Evolutionary conservation across 2,113 vertebrate genomes (phyloP).

Genomic region (Caranx melampygus): DNA sequence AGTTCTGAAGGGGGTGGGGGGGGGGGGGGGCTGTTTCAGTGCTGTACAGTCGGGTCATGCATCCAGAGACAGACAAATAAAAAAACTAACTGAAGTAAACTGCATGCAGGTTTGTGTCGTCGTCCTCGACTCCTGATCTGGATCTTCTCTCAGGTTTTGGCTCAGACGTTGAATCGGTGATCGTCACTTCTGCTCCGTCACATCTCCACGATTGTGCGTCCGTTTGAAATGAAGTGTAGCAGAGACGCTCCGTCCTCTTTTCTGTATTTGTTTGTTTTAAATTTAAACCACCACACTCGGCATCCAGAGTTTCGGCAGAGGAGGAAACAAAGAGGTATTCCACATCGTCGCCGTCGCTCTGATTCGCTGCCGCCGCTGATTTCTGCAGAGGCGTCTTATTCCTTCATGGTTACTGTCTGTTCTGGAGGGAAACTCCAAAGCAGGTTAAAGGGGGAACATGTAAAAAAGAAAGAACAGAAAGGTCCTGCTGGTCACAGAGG

Average conservation of each 20-base stretch:
- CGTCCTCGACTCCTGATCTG: constrained; percentile 9
- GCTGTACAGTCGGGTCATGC: constrained; percentile 66
- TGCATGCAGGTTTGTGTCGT: constrained; percentile 39
- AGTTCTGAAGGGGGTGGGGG: background rate
- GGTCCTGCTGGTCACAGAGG: background rate
- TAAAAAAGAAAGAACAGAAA: background rate
- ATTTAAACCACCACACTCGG: background rate
- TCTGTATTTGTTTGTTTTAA: too few relatives aligned
- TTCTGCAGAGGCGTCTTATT: background rate
- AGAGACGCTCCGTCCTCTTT: background rate
- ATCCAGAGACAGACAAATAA: background rate
- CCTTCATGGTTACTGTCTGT: background rate
- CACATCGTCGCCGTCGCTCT: background rate
- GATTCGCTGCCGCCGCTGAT: constrained; percentile 23
- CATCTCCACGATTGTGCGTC: background rate
- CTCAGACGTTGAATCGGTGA: constrained; percentile 41
- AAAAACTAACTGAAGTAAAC: too few relatives aligned
- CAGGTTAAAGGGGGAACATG: constrained; percentile 12
- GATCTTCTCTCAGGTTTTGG: constrained; percentile 35
- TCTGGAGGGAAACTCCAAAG: background rate
- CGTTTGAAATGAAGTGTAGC: constrained; percentile 1
- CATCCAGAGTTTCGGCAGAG: background rate
- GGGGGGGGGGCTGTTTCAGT: constrained; percentile 24
- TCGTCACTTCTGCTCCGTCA: background rate
- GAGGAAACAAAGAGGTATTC: background rate